phyloP scores from a whole-genome alignment of 2,113 vertebrate genomes.

The Cebidichthys violaceus region DNA sequence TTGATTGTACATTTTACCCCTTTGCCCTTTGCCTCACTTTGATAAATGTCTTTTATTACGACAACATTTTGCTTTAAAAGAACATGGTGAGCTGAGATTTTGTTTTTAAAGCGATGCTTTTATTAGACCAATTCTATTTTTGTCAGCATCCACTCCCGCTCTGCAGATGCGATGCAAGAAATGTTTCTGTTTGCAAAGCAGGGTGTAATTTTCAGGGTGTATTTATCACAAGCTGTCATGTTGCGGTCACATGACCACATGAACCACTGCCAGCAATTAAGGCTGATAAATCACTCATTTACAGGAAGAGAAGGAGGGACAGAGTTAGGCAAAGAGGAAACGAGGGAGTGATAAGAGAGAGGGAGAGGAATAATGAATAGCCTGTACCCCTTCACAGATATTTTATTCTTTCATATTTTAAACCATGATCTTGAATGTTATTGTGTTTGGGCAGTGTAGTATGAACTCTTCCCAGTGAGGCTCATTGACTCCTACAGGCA shows the following conservation, averaged over 20 bases:
- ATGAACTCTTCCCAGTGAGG: slow-evolving; percentile 67
- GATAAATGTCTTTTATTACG: slow-evolving; percentile 69
- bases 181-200: slow-evolving; percentile 63
- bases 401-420: slow-evolving; percentile 56
- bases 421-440: slow-evolving; percentile 41
- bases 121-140: slow-evolving; percentile 61
- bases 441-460: slow-evolving; percentile 69
- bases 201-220: slow-evolving; percentile 71
- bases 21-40: slow-evolving; percentile 71
- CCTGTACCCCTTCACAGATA: slow-evolving; percentile 49
- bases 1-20: slow-evolving; percentile 66
- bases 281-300: slow-evolving; percentile 83
- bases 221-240: slow-evolving; percentile 81
- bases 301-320: slow-evolving; percentile 72
- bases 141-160: slow-evolving; percentile 13
- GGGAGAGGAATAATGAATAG: slow-evolving; percentile 60
- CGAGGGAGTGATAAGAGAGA: slow-evolving; percentile 57
- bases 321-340: slow-evolving; percentile 49
- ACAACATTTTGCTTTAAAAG: slow-evolving; percentile 51
- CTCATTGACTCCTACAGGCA: slow-evolving; percentile 69
- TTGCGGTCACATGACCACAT: slow-evolving; percentile 77
- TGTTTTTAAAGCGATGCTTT: slow-evolving; percentile 42
- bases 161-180: slow-evolving; percentile 51
- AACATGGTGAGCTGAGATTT: slow-evolving; percentile 35
- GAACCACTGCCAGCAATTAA: slow-evolving; percentile 80